Evolutionary conservation across 1,140 invertebrate species (phyloP), one percentile per base, ranked within the genome.

Genomic region (Brachionus plicatilis): DNA sequence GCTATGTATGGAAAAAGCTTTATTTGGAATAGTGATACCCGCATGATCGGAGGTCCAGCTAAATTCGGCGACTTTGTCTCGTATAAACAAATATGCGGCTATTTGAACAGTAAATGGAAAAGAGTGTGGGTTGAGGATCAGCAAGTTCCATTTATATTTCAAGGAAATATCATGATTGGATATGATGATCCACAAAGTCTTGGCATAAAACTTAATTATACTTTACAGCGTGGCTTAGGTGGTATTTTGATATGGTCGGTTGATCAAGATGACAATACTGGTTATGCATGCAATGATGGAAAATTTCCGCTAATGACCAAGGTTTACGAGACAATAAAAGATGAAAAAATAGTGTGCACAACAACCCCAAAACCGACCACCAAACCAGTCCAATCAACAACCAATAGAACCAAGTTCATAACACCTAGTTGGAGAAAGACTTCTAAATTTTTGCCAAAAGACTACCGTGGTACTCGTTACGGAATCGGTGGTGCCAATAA

Each of bases 131-230:
- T 45, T 14, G 70, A 72, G n/a, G 83, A 84, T 17, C 66, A 75
- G n/a, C 20, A 72, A 84, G 83, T 84, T 9, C 83, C 95, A 95
- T 0, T 95, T 94, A 86, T 95, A 95, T 11, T 95, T 91, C 88
- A 93, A 93, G 85, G 94, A 92, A 94, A 95, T 88, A 94, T 96
- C 89, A 96, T 95, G 95, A 95, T 97, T 20, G 94, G 95, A 1
- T 97, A 95, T 87, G 95, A 97, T 87, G 95, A 97, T 87, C 93
- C 50, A 17, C 47, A 84, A 47, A 84, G 83, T 65, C 37, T 84
- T 47, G 83, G 2, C 37, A 45, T 75, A 14, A 84, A 84, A 24
- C 17, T 84, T 24, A 82, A 82, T 47, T 82, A 82, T 24, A 82
- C 79, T 20, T 2, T 82, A 3, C 79, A 82, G 45, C 79, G 79